Evolutionary conservation across 2,113 vertebrate species (phyloP).

Genomic region (Colaptes auratus): DNA sequence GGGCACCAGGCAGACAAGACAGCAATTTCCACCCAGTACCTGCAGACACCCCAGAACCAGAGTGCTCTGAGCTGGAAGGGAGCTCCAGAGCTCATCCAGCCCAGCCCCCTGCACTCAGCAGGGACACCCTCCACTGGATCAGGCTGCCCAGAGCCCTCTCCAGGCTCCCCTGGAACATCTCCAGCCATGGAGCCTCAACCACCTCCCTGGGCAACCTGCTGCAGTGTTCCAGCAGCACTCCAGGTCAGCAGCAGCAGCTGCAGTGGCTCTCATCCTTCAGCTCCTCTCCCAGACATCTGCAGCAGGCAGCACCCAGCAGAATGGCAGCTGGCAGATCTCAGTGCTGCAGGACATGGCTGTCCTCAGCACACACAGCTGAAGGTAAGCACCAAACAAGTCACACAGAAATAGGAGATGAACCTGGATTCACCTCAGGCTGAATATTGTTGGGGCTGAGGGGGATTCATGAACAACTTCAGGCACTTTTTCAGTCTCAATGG

Average conservation of each 20-base stretch:
- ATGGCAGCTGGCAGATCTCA: background rate
- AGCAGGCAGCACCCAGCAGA: background rate
- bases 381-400: too few relatives aligned
- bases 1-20: background rate
- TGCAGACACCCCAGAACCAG: background rate
- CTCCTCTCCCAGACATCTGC: background rate
- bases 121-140: too few relatives aligned
- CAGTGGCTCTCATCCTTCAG: background rate
- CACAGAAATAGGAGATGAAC: conserved; percentile 23
- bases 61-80: too few relatives aligned
- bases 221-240: background rate
- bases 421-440: background rate
- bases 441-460: background rate
- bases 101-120: too few relatives aligned
- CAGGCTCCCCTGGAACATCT: too few relatives aligned
- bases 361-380: too few relatives aligned
- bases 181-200: too few relatives aligned
- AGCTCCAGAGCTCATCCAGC: too few relatives aligned
- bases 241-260: background rate
- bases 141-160: too few relatives aligned
- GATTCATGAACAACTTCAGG: background rate
- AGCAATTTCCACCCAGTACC: background rate
- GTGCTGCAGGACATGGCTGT: background rate
- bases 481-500: background rate
- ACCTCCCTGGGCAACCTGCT: too few relatives aligned